Percentiles rank a stretch among this genome's conserved stretches.
These are phyloP conservation scores for Podilymbus podiceps DNA, from an alignment of 2,113 vertebrate species.

Conservation along the genomic window DNA sequence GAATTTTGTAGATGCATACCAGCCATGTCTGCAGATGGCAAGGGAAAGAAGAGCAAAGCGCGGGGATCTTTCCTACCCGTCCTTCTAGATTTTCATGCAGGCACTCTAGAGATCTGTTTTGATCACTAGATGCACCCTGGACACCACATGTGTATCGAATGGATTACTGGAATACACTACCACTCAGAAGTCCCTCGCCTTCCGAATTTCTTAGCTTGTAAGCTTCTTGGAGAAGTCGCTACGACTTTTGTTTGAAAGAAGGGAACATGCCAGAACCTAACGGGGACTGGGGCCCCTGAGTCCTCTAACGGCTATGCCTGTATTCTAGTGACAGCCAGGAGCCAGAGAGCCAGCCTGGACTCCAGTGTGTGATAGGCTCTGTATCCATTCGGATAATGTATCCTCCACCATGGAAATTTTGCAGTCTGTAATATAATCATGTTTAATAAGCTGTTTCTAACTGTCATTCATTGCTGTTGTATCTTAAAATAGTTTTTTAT, in stretches of 20 bases:
- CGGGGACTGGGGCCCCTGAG: too few species aligned
- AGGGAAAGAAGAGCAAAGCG: neutral
- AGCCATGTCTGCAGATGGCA: neutral
- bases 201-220: neutral
- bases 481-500: neutral
- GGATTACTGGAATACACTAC: neutral
- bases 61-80: neutral
- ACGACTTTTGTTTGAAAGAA: neutral
- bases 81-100: neutral
- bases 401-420: neutral
- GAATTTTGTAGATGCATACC: neutral
- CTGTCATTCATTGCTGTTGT: neutral
- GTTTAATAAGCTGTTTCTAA: neutral
- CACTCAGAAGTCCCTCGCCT: neutral
- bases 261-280: neutral
- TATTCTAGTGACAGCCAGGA: too few species aligned
- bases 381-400: neutral
- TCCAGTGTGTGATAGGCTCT: neutral
- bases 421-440: neutral
- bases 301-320: neutral
- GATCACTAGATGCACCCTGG: neutral
- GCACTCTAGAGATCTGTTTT: neutral
- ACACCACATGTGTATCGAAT: accelerated
- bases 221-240: neutral
- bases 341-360: too few species aligned